phyloP scores from a whole-genome alignment of 2,888 invertebrate genomes.

The Apotomis capreana region DNA sequence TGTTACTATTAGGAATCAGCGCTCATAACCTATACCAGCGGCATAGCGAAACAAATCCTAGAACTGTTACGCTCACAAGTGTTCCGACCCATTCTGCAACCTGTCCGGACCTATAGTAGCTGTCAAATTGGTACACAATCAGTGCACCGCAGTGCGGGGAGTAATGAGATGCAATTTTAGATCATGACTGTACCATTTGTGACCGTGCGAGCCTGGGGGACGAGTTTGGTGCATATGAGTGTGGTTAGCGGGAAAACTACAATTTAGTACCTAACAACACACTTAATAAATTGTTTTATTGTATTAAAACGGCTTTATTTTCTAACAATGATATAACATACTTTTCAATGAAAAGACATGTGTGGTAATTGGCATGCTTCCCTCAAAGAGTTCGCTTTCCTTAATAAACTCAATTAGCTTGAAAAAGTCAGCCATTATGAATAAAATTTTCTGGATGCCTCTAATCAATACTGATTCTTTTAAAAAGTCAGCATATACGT shows the following conservation, averaged over 20 bases:
- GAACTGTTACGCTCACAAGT: constrained; percentile 25
- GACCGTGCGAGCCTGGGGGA: constrained; percentile 65
- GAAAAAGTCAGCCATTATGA: no score
- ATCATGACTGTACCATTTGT: constrained; percentile 74
- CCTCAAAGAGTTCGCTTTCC: no score
- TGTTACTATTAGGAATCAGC: background rate
- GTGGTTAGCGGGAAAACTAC: constrained; percentile 3
- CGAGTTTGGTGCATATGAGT: constrained; percentile 50
- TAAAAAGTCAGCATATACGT: no score
- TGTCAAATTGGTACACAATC: constrained; percentile 72
- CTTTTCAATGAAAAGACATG: no score
- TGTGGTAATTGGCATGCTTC: no score
- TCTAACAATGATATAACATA: no score
- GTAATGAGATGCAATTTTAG: constrained; percentile 76
- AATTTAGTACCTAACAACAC: background rate
- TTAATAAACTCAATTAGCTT: no score
- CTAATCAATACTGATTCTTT: no score
- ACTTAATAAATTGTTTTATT: background rate
- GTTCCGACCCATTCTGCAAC: constrained; percentile 34
- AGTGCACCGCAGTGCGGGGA: constrained; percentile 61
- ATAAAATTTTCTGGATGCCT: no score
- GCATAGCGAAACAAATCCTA: background rate
- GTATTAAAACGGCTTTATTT: no score
- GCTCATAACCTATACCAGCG: background rate
- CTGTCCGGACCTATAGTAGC: constrained; percentile 46